A percentile compares a stretch with the other conserved stretches of the same genome.
phyloP scores from a whole-genome alignment of 2,797 vertebrate genomes.

The Chaetophractus vellerosus region DNA sequence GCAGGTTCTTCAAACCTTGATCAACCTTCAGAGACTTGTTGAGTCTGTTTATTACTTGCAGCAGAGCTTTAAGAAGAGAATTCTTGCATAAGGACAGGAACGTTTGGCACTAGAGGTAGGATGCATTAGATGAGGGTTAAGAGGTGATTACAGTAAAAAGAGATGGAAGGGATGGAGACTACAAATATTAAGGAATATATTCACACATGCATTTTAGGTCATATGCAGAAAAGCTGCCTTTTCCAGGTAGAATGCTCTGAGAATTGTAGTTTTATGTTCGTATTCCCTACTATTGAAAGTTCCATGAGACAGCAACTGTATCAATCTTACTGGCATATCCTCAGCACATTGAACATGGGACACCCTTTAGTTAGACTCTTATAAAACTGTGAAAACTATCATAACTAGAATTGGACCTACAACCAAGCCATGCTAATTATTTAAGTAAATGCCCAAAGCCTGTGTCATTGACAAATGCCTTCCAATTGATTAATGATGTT shows the following conservation, averaged over 20 bases:
- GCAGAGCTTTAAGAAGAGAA: neutral
- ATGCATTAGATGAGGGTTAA: neutral
- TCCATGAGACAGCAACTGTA: neutral
- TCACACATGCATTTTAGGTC: neutral
- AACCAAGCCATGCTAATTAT: neutral
- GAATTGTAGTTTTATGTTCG: neutral
- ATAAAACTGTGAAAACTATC: neutral
- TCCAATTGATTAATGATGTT: neutral
- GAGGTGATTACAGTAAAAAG: neutral
- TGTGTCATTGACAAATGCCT: neutral
- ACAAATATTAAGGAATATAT: neutral
- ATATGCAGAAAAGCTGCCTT: neutral
- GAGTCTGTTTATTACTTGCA: neutral
- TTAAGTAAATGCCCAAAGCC: neutral
- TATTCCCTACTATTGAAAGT: neutral
- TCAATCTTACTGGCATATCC: neutral
- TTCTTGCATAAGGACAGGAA: neutral
- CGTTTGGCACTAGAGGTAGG: neutral
- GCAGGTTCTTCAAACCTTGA: neutral
- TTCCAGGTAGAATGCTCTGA: neutral
- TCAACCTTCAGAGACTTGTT: neutral
- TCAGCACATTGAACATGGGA: neutral
- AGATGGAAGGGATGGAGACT: neutral
- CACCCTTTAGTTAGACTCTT: neutral
- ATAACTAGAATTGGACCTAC: neutral